Conservation (phyloP, 2,888 invertebrate genomes). For the Plebejus argus region DNA sequence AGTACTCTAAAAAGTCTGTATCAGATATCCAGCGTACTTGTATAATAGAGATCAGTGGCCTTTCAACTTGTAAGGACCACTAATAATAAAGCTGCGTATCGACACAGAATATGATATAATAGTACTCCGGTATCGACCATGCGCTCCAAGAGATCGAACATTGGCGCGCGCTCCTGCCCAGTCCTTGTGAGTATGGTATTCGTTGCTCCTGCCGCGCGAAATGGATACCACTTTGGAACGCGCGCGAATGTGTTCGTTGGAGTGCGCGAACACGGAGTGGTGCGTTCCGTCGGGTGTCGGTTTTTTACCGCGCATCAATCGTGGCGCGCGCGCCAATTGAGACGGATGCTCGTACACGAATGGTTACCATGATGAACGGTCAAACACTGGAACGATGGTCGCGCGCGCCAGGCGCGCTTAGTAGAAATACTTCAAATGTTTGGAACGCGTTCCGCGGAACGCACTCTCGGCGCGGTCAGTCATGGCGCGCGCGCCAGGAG, state of each 20-base stretch:
- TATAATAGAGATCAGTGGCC: too few species aligned
- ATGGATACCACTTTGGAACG: slow-evolving; percentile 42
- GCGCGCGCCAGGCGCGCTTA: slow-evolving; percentile 1
- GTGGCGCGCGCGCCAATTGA: too few species aligned
- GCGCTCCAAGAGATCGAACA: too few species aligned
- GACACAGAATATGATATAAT: too few species aligned
- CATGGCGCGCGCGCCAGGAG: slow-evolving; percentile 8
- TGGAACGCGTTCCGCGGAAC: background rate
- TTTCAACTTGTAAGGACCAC: too few species aligned
- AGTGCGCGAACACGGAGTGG: slow-evolving; percentile 38
- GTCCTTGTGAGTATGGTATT: too few species aligned
- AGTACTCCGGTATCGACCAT: too few species aligned
- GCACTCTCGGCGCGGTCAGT: background rate
- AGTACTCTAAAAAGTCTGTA: too few species aligned
- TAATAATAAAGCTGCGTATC: too few species aligned
- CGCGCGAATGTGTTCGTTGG: slow-evolving; percentile 43
- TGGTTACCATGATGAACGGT: too few species aligned
- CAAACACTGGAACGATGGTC: background rate
- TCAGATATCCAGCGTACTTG: too few species aligned
- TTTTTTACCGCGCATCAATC: slow-evolving; percentile 41
- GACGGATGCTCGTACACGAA: slow-evolving; percentile 35
- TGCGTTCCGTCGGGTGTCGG: slow-evolving; percentile 34
- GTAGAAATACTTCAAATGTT: background rate
- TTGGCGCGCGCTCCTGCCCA: too few species aligned
- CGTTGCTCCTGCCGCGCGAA: slow-evolving; percentile 35